phyloP scores from a whole-genome alignment of 2,113 vertebrate genomes.

The Todiramphus saurophagus region DNA sequence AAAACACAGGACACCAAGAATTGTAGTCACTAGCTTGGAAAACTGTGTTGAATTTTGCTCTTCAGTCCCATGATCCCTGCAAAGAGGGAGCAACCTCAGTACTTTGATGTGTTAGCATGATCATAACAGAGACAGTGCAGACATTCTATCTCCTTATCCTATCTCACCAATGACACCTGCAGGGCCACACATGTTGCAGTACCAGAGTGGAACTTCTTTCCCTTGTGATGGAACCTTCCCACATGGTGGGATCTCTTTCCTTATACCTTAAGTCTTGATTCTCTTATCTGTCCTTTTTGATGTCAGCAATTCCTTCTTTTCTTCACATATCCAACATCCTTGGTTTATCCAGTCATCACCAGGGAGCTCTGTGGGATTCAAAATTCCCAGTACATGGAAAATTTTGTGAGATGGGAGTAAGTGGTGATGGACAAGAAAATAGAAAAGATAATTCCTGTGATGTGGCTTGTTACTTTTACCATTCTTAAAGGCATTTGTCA shows the following conservation, averaged over 20 bases:
- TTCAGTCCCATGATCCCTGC: neutral
- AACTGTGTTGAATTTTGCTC: neutral
- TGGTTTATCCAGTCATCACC: neutral
- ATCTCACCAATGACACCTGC: fast-evolving
- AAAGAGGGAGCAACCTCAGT: neutral
- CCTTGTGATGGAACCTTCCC: neutral
- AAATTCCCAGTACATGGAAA: neutral
- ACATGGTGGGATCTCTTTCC: neutral
- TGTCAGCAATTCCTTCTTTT: neutral
- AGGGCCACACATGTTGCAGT: neutral
- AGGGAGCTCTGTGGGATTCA: neutral
- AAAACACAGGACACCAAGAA: neutral
- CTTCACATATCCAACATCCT: neutral
- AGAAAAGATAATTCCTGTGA: neutral
- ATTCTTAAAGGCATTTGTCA: neutral
- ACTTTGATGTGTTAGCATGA: neutral
- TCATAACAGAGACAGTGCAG: neutral
- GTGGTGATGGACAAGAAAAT: neutral
- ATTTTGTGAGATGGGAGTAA: neutral
- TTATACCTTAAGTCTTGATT: neutral
- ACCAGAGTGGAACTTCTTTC: neutral
- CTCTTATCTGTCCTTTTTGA: neutral
- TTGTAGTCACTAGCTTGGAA: neutral
- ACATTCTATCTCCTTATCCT: neutral
- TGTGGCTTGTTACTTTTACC: neutral